Conservation (phyloP, 2,888 invertebrate genomes). For the Monoplex corrugatus region DNA sequence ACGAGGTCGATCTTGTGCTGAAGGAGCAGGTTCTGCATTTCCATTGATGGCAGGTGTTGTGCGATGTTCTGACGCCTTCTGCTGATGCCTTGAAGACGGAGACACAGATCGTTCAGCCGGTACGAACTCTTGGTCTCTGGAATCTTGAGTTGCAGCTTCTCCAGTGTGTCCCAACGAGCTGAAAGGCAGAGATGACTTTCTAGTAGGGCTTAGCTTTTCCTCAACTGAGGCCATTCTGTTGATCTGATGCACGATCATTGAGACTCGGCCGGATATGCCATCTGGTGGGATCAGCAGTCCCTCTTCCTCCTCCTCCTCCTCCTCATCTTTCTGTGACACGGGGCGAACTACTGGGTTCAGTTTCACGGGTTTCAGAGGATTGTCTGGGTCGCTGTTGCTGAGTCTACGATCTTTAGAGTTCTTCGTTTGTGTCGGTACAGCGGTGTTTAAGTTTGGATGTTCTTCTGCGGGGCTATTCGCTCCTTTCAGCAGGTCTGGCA, state of each 20-base stretch:
- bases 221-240: conserved; percentile 37
- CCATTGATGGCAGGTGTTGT: no score
- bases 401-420: no score
- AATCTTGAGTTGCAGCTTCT: no score
- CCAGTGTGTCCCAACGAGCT: not conserved
- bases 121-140: no score
- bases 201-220: not conserved
- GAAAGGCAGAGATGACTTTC: not conserved
- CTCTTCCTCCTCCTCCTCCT: conserved; percentile 43
- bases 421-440: no score
- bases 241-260: conserved; percentile 44
- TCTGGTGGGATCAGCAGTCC: conserved; percentile 48
- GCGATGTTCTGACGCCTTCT: no score
- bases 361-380: no score
- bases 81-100: not conserved
- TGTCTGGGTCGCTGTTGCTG: no score
- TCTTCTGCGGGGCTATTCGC: not conserved
- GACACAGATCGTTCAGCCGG: no score
- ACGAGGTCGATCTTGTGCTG: not conserved
- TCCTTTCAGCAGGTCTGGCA: not conserved
- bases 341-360: conserved; percentile 14
- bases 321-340: conserved; percentile 15
- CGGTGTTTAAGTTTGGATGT: no score
- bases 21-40: not conserved
- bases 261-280: conserved; percentile 26